Conservation (phyloP, 2,797 vertebrate species). For the Sarcoramphus papa region DNA sequence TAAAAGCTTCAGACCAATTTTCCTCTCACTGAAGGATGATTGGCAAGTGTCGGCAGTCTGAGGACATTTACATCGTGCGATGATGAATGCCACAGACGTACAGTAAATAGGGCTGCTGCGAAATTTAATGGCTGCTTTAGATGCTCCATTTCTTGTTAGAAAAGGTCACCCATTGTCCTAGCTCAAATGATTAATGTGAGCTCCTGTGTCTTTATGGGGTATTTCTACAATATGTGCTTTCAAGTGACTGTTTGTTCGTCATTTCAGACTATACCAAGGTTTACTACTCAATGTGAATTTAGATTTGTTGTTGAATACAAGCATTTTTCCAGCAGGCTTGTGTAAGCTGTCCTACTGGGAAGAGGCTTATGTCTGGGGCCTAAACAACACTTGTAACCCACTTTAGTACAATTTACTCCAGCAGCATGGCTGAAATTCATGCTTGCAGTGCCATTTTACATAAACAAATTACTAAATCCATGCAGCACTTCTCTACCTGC, state of each 20-base stretch:
- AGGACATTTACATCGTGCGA: neutral
- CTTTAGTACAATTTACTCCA: constrained; percentile 56
- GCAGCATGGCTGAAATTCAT: constrained; percentile 62
- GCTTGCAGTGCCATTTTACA: constrained; percentile 37
- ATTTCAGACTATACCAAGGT: constrained; percentile 50
- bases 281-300: constrained; percentile 58
- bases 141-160: constrained; percentile 68
- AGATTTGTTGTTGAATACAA: constrained; percentile 53
- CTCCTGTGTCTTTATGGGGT: constrained; percentile 58
- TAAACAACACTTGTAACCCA: constrained; percentile 36
- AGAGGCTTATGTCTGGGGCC: constrained; percentile 16
- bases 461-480: constrained; percentile 51
- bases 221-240: constrained; percentile 59
- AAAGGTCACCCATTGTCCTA: constrained; percentile 74
- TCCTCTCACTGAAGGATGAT: constrained; percentile 37
- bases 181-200: constrained; percentile 65
- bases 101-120: constrained; percentile 46
- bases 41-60: constrained; percentile 55
- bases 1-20: constrained; percentile 40
- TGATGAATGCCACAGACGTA: constrained; percentile 67
- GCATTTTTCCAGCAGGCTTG: constrained; percentile 34
- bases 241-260: constrained; percentile 59
- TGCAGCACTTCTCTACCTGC: neutral
- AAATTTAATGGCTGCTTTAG: constrained; percentile 67
- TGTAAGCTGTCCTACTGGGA: constrained; percentile 37